Percentiles rank a stretch among this genome's conserved stretches.
Evolutionary conservation across 1,140 invertebrate genomes (phyloP).

Genomic region (Pinna nobilis): DNA sequence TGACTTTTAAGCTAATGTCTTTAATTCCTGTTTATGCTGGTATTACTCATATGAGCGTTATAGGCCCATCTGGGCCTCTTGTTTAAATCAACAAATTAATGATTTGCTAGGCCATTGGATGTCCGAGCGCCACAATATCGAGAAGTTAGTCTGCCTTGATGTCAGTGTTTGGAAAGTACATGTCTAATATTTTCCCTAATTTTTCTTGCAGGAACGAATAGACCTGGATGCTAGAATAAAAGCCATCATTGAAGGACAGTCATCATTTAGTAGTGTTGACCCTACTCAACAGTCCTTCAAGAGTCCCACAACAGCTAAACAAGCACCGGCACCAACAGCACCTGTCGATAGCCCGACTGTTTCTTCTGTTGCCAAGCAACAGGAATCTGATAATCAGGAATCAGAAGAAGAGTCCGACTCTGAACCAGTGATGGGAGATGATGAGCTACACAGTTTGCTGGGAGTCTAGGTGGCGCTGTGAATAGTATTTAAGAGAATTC

Average conservation of each 20-base stretch:
- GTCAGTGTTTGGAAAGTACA: conserved; percentile 8
- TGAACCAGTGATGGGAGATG: conserved; percentile 63
- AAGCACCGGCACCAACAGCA: conserved; percentile 28
- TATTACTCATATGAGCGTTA: too few relatives aligned
- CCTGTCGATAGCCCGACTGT: conserved; percentile 6
- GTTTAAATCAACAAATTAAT: too few relatives aligned
- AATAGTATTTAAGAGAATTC: too few relatives aligned
- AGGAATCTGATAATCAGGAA: conserved; percentile 5
- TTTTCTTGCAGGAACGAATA: conserved; percentile 48
- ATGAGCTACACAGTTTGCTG: conserved; percentile 63
- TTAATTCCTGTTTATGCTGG: too few relatives aligned
- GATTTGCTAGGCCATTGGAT: too few relatives aligned
- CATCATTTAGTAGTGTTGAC: background rate
- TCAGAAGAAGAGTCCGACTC: conserved; percentile 50
- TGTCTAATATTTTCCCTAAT: too few relatives aligned
- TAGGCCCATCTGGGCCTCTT: too few relatives aligned
- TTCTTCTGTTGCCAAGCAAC: background rate
- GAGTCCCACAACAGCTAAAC: conserved; percentile 20
- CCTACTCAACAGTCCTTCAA: conserved; percentile 28
- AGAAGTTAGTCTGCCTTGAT: background rate
- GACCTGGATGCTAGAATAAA: conserved; percentile 61
- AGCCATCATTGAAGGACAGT: conserved; percentile 50
- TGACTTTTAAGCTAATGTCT: too few relatives aligned
- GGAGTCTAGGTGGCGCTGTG: too few relatives aligned
- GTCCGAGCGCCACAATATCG: too few relatives aligned